phyloP scores from a whole-genome alignment of 1,140 invertebrate genomes.

The Caenorhabditis elegans region WBcel235 BX284605.5:1131501-1132000 shows the following conservation, averaged over 20 bases:
- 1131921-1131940: no score
- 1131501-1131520: conserved; percentile 26
- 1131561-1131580: conserved; percentile 32
- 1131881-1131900: no score
- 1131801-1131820: conserved; percentile 60
- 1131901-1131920: no score
- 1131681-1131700: background rate
- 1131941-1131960: no score
- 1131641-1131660: background rate
- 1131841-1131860: background rate
- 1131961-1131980: no score
- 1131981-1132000: no score
- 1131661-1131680: conserved; percentile 14
- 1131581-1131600: conserved; percentile 15
- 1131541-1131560: conserved; percentile 28
- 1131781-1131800: conserved; percentile 57
- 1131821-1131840: conserved; percentile 48
- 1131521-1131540: background rate
- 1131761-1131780: background rate
- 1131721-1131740: background rate
- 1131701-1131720: background rate
- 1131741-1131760: background rate
- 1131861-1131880: background rate
- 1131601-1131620: conserved; percentile 34
- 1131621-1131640: background rate